Percentiles rank a stretch among this genome's conserved stretches.
Conservation (phyloP, 2,113 vertebrate species). For the Xenus cinereus region DNA sequence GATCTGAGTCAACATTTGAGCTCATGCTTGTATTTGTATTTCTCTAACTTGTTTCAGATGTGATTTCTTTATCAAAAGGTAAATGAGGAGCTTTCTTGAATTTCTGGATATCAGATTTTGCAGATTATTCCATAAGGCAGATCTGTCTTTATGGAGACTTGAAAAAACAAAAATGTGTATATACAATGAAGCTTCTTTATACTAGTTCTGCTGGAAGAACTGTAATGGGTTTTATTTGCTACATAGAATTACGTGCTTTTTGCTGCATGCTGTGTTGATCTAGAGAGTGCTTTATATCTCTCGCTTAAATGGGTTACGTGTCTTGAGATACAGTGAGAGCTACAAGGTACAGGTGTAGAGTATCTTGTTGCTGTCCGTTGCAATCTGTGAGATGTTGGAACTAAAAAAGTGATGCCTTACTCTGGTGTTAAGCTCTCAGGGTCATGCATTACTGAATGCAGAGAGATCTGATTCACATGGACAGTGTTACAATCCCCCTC, state of each 20-base stretch:
- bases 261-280: not conserved
- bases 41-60: not conserved
- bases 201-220: not conserved
- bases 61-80: not conserved
- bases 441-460: not conserved
- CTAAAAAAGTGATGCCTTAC: not conserved
- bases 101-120: not conserved
- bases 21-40: not conserved
- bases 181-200: not conserved
- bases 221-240: not conserved
- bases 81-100: not conserved
- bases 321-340: not conserved
- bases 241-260: not conserved
- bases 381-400: not conserved
- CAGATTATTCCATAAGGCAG: not conserved
- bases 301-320: not conserved
- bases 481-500: not conserved
- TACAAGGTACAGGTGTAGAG: not conserved
- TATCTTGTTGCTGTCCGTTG: not conserved
- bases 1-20: slow-evolving; percentile 26
- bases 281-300: not conserved
- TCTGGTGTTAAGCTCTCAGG: not conserved
- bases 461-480: not conserved
- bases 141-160: not conserved
- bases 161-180: not conserved